These are phyloP conservation scores for Bathynomus jamesi DNA, from an alignment of 1,140 invertebrate species.

Conservation along the genomic window DNA sequence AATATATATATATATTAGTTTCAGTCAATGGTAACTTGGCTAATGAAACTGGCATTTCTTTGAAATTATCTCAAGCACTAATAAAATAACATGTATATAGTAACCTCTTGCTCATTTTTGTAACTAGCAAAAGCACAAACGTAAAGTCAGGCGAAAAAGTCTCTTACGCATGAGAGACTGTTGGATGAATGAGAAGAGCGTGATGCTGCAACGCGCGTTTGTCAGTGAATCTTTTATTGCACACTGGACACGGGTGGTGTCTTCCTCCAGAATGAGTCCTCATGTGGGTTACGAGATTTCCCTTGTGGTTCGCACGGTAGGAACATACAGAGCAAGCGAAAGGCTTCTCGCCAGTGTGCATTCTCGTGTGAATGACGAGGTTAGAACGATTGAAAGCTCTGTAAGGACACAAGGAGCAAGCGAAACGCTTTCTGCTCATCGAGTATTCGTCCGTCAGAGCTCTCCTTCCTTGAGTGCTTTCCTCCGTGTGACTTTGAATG, in stretches of 20 bases:
- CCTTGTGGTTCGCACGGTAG: constrained; percentile 16
- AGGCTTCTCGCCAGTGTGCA: constrained; percentile 20
- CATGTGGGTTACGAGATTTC: constrained; percentile 10
- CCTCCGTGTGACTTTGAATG: background rate
- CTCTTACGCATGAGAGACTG: too few species aligned
- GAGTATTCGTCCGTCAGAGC: background rate
- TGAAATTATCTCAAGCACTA: too few species aligned
- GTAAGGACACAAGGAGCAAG: constrained; percentile 2
- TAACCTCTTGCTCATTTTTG: too few species aligned
- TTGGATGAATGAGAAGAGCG: background rate
- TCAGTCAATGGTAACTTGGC: too few species aligned
- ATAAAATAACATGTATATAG: too few species aligned
- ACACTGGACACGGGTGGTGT: constrained; percentile 7
- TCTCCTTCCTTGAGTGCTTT: background rate
- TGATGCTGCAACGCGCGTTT: background rate
- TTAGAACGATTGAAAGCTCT: constrained; percentile 1
- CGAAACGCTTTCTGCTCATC: background rate
- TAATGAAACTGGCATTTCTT: too few species aligned
- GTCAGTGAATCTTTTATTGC: constrained; percentile 5
- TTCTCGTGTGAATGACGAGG: constrained; percentile 1
- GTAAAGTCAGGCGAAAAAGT: too few species aligned
- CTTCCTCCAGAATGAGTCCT: constrained; percentile 12
- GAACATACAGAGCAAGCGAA: constrained; percentile 13
- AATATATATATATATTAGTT: background rate
- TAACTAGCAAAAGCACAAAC: too few species aligned